These are phyloP conservation scores for Porites australiensis DNA, from an alignment of 64 coral and sea anemone genomes.

Conservation along the genomic window DNA sequence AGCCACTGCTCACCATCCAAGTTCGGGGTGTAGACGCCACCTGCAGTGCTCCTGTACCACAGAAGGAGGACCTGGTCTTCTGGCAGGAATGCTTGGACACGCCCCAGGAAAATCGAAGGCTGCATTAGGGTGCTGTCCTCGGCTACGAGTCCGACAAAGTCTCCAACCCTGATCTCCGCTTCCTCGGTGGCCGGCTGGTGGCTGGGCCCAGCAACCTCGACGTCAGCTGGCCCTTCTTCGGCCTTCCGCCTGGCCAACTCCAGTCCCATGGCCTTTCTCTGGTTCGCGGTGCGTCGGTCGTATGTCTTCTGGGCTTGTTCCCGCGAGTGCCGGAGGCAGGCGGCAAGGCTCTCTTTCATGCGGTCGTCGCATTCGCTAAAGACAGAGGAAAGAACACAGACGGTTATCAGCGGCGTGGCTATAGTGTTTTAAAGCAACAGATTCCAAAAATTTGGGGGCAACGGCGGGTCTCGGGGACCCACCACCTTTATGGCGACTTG, in stretches of 20 bases:
- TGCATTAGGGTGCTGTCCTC: neutral
- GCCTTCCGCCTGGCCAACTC: neutral
- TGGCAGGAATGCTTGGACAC: neutral
- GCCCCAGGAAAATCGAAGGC: neutral
- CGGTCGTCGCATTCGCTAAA: neutral
- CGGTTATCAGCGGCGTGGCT: too few species aligned
- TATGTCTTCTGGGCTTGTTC: neutral
- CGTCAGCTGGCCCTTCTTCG: neutral
- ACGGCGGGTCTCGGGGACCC: too few species aligned
- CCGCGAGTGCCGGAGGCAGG: neutral
- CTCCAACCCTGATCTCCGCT: neutral
- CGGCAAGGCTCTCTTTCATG: neutral
- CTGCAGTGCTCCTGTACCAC: neutral
- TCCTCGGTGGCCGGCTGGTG: neutral
- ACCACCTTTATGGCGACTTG: too few species aligned
- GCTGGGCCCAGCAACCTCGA: too few species aligned
- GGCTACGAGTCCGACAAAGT: neutral
- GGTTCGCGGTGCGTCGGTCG: neutral
- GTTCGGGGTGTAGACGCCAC: neutral
- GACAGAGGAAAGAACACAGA: neutral
- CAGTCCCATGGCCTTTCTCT: neutral
- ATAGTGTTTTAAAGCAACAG: too few species aligned
- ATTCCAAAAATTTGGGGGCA: too few species aligned
- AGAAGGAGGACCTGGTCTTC: neutral
- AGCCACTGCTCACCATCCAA: neutral